These are phyloP conservation scores for Agelas oroides DNA, from an alignment of 37 sponge, comb jelly and placozoan species.

Conservation along the genomic window DNA sequence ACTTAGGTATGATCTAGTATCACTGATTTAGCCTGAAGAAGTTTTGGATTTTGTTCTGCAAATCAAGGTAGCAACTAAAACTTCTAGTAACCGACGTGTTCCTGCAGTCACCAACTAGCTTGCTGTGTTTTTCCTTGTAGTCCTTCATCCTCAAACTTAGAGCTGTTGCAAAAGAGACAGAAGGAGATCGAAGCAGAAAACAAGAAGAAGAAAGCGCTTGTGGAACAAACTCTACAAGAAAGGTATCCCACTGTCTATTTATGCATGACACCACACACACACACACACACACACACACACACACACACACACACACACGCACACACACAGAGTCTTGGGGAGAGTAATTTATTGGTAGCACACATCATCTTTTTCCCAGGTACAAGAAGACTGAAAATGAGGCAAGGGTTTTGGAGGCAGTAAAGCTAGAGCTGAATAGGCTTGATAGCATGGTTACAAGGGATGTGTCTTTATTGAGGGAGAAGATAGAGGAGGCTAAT, in stretches of 20 bases:
- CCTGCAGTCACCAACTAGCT: not conserved
- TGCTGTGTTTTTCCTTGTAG: not conserved
- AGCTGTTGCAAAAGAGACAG: constrained; percentile 33
- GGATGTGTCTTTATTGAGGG: constrained; percentile 66
- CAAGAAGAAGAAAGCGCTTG: constrained; percentile 55
- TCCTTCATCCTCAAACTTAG: not conserved
- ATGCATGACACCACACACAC: no score
- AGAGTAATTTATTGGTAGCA: no score
- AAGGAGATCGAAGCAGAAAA: constrained; percentile 62
- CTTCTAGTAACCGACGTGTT: no score
- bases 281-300: constrained; percentile 46
- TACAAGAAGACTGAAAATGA: constrained; percentile 47
- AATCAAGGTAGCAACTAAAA: no score
- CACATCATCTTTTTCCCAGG: constrained; percentile 5
- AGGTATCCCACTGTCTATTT: not conserved
- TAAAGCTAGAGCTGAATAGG: constrained; percentile 48
- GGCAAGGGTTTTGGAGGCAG: constrained; percentile 30
- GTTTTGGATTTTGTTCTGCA: no score
- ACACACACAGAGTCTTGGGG: constrained; percentile 58
- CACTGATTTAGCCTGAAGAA: no score
- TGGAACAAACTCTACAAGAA: constrained; percentile 54
- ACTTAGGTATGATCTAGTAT: no score
- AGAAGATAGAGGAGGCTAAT: constrained; percentile 75
- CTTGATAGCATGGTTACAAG: constrained; percentile 60
- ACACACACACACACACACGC: constrained; percentile 59